These are phyloP conservation scores for Holacanthella duospinosa DNA, from an alignment of 2,888 invertebrate genomes.

Conservation along the genomic window DNA sequence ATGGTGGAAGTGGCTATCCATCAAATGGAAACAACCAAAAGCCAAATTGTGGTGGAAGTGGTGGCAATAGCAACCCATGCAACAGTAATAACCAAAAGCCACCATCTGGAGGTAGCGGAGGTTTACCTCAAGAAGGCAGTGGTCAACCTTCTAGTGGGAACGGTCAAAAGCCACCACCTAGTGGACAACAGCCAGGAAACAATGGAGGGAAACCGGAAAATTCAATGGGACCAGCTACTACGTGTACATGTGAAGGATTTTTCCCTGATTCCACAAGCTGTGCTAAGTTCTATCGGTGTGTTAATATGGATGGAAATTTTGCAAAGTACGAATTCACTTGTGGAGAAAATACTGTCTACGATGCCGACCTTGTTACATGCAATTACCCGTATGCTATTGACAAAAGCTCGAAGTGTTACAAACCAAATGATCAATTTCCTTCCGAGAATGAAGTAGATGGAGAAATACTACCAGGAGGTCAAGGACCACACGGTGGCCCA, in stretches of 20 bases:
- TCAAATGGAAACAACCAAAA: not conserved
- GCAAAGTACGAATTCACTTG: constrained; percentile 26
- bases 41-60: not conserved
- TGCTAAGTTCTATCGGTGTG: constrained; percentile 28
- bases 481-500: not conserved
- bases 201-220: not conserved
- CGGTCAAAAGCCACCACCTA: not conserved
- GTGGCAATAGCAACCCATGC: not conserved
- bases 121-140: too few species aligned
- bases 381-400: constrained; percentile 14
- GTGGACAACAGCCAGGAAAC: not conserved
- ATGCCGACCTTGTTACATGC: constrained; percentile 17
- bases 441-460: not conserved
- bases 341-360: constrained; percentile 20
- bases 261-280: constrained; percentile 26
- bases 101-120: too few species aligned
- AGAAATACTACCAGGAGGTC: not conserved
- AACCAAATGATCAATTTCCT: not conserved
- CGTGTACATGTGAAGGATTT: constrained; percentile 21
- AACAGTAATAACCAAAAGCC: not conserved
- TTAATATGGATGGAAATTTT: constrained; percentile 13
- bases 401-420: constrained; percentile 14
- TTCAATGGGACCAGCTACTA: not conserved
- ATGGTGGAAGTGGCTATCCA: not conserved
- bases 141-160: too few species aligned